A percentile compares a stretch with the other conserved stretches of the same genome.
Conservation (phyloP, 2,888 invertebrate species). For the Sarcophaga variegata region DNA sequence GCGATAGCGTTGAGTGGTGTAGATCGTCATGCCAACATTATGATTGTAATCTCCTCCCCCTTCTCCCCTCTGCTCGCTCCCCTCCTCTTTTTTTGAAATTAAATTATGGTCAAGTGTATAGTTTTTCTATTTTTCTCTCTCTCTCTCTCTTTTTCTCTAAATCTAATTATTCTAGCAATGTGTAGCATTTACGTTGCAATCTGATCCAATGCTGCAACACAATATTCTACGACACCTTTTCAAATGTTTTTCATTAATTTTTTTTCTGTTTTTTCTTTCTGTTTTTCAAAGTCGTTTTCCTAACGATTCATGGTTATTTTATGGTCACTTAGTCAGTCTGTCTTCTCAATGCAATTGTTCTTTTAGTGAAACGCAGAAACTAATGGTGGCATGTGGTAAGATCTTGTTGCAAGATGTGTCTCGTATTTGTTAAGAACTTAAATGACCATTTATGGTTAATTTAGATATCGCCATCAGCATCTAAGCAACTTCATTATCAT, state of each 20-base stretch:
- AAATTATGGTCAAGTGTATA: constrained; percentile 59
- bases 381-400: constrained; percentile 28
- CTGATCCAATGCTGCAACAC: neutral
- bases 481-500: constrained; percentile 38
- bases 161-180: constrained; percentile 69
- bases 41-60: neutral
- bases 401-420: constrained; percentile 32
- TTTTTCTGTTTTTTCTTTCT: constrained; percentile 12
- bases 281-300: constrained; percentile 21
- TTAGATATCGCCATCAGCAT: constrained; percentile 58
- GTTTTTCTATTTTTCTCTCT: constrained; percentile 7
- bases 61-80: neutral
- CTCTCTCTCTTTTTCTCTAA: constrained; percentile 27
- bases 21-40: neutral
- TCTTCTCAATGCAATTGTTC: neutral
- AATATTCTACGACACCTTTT: constrained; percentile 54
- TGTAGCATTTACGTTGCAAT: constrained; percentile 38
- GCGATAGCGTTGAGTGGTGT: no score
- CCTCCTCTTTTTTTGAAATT: neutral
- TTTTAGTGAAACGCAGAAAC: neutral
- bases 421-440: constrained; percentile 46
- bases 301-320: constrained; percentile 14
- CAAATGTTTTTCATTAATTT: constrained; percentile 10
- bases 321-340: constrained; percentile 8
- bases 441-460: constrained; percentile 65